Evolutionary conservation across 2,888 invertebrate genomes (phyloP).

Genomic region (Glyphotaelius pellucidus): DNA sequence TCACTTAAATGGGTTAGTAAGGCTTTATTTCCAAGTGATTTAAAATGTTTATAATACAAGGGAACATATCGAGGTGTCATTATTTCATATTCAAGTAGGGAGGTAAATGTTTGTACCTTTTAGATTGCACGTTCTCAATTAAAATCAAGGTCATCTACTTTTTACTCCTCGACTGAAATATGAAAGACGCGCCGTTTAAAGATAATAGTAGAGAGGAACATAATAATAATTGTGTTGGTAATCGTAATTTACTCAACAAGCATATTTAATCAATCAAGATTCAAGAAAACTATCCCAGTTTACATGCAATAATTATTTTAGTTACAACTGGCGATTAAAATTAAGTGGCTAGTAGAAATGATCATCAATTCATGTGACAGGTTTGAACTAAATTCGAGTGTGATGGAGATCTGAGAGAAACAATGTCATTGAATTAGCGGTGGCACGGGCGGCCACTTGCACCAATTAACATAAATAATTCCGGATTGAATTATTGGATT

Average conservation of each 20-base stretch:
- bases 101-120: background rate
- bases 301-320: background rate
- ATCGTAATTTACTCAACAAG: constrained; percentile 2
- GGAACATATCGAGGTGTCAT: background rate
- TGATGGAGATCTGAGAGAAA: background rate
- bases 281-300: background rate
- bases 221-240: background rate
- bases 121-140: background rate
- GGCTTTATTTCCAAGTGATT: background rate
- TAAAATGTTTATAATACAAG: background rate
- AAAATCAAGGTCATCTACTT: background rate
- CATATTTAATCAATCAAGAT: background rate
- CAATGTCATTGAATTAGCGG: background rate
- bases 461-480: constrained; percentile 38
- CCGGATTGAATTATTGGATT: constrained; percentile 30
- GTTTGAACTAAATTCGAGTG: background rate
- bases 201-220: background rate
- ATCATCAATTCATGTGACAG: background rate
- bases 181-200: background rate
- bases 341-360: background rate
- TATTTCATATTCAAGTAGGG: background rate
- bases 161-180: background rate
- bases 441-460: background rate
- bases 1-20: background rate
- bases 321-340: background rate